These are phyloP conservation scores for Saguinus imperator DNA, from an alignment of 2,113 vertebrate genomes.

Conservation along the genomic window DNA sequence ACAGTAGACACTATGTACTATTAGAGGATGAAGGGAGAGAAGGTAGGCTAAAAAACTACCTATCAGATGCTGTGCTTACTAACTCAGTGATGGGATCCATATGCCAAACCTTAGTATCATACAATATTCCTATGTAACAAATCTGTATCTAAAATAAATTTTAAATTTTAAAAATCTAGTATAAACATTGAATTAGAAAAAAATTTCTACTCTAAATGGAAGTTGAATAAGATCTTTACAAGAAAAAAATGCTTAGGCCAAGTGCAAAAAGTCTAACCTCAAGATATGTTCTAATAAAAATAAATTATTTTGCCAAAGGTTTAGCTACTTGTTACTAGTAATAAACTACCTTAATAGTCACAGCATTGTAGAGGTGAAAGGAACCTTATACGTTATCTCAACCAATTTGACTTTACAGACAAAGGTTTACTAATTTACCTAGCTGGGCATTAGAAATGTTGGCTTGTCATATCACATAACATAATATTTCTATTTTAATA, in stretches of 20 bases:
- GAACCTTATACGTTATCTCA: not conserved
- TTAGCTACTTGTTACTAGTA: not conserved
- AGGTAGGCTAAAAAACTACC: too few relatives aligned
- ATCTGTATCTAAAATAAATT: too few relatives aligned
- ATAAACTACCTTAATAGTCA: not conserved
- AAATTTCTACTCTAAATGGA: not conserved
- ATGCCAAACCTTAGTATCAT: too few relatives aligned
- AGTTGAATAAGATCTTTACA: not conserved
- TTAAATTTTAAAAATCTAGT: not conserved
- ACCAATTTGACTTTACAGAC: not conserved
- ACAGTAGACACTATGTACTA: too few relatives aligned
- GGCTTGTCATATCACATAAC: not conserved
- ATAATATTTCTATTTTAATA: not conserved
- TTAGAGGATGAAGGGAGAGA: too few relatives aligned
- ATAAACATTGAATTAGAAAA: not conserved
- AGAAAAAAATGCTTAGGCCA: not conserved
- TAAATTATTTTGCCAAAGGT: not conserved
- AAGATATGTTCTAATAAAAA: not conserved
- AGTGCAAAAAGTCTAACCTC: not conserved
- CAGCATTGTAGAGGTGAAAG: not conserved
- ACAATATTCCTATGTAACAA: too few relatives aligned
- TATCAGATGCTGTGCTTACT: too few relatives aligned
- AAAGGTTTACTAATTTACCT: not conserved
- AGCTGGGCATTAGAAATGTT: not conserved
- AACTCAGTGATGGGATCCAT: too few relatives aligned